Percentiles rank a stretch among this genome's conserved stretches.
Evolutionary conservation across 2,113 vertebrate genomes (phyloP).

Genomic region (Lepus europaeus): DNA sequence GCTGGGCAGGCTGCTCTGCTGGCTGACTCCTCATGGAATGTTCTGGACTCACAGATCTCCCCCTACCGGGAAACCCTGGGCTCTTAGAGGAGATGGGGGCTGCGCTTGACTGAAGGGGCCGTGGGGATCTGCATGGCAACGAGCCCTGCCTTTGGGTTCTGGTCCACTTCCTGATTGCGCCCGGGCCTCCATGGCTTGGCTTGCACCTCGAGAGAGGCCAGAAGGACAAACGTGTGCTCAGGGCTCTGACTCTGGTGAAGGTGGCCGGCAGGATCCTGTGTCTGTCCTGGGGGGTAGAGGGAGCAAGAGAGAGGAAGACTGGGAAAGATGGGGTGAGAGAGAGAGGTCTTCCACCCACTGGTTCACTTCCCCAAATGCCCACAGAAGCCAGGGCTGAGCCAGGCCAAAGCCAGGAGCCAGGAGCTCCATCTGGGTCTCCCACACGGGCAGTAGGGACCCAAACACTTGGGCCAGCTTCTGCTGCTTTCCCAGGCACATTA

Average conservation of each 20-base stretch:
- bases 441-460: no score
- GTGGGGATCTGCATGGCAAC: accelerated
- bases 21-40: background rate
- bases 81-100: background rate
- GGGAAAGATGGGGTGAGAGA: background rate
- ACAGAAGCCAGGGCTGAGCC: no score
- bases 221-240: background rate
- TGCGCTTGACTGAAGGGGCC: background rate
- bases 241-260: background rate
- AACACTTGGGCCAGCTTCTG: no score
- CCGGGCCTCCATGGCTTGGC: background rate
- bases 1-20: accelerated
- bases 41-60: background rate
- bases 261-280: accelerated
- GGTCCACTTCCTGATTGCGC: background rate
- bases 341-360: background rate
- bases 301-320: background rate
- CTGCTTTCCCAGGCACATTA: no score
- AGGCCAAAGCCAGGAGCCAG: no score
- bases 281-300: background rate
- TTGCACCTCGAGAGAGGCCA: background rate
- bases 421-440: no score
- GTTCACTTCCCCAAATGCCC: no score
- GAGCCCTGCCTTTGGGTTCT: accelerated
- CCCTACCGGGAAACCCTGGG: background rate